Percentiles rank a stretch among this genome's conserved stretches.
These are phyloP conservation scores for Rhea americana DNA, from an alignment of 2,113 vertebrate genomes.

Conservation along the genomic window DNA sequence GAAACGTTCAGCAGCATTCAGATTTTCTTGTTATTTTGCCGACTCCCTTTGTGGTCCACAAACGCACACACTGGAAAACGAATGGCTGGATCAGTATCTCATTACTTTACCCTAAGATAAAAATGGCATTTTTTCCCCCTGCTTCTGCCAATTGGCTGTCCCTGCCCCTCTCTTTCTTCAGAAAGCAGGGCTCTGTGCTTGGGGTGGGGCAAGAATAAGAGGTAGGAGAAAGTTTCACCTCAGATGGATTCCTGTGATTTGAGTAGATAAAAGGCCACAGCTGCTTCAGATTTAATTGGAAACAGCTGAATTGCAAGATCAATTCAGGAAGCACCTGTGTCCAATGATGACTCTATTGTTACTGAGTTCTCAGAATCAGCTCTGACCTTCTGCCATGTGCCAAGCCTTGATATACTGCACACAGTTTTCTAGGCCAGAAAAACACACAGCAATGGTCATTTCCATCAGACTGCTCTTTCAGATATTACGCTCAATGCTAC, in stretches of 20 bases:
- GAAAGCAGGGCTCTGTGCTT: neutral
- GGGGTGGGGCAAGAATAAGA: neutral
- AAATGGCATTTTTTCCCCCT: neutral
- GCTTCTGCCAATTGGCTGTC: conserved; percentile 39
- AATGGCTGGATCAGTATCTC: conserved; percentile 43
- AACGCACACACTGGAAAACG: conserved; percentile 8
- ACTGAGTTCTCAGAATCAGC: conserved; percentile 36
- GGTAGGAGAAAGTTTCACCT: conserved; percentile 14
- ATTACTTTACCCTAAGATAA: conserved; percentile 52
- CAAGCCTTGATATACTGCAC: neutral
- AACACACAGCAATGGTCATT: neutral
- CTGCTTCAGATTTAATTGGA: conserved; percentile 78
- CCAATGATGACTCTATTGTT: conserved; percentile 64
- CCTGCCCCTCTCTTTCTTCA: neutral
- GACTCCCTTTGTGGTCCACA: conserved; percentile 8
- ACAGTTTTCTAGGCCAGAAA: neutral
- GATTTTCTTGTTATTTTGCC: conserved; percentile 34
- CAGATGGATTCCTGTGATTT: conserved; percentile 62
- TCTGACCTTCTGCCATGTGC: neutral
- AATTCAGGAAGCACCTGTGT: conserved; percentile 79
- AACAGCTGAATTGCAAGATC: conserved; percentile 69
- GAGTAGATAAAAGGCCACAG: conserved; percentile 70
- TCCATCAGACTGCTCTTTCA: neutral
- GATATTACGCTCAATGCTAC: neutral
- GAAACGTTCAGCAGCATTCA: conserved; percentile 2